These are phyloP conservation scores for Nicator chloris DNA, from an alignment of 2,113 vertebrate species.

Conservation along the genomic window DNA sequence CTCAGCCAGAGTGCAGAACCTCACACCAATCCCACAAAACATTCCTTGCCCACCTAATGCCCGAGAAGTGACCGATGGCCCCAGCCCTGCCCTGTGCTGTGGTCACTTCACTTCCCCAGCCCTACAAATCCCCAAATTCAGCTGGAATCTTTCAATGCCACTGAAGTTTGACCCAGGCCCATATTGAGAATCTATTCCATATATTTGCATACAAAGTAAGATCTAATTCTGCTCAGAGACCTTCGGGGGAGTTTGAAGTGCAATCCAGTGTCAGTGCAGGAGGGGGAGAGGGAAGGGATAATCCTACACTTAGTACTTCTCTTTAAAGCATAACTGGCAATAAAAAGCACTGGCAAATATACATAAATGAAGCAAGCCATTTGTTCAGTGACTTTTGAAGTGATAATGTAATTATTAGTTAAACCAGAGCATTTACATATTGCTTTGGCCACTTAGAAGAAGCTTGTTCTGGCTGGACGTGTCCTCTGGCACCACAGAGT, in stretches of 20 bases:
- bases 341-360: not conserved
- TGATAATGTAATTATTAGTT: constrained; percentile 1
- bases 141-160: not conserved
- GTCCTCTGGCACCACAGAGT: not conserved
- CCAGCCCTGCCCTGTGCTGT: fast-evolving
- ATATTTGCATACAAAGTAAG: not conserved
- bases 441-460: not conserved
- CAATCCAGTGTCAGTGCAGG: not conserved
- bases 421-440: not conserved
- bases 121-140: not conserved
- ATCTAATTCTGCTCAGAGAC: not conserved
- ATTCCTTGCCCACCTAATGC: not conserved
- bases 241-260: not conserved
- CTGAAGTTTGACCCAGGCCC: not conserved
- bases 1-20: not conserved
- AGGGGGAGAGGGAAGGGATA: not conserved
- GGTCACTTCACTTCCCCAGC: fast-evolving
- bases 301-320: not conserved
- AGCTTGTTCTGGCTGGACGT: not conserved
- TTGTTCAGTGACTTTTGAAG: not conserved
- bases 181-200: not conserved
- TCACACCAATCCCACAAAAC: not conserved
- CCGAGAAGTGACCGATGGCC: not conserved
- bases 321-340: not conserved
- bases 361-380: not conserved